Conservation (phyloP, 1,140 invertebrate species). For the Papilio machaon region DNA sequence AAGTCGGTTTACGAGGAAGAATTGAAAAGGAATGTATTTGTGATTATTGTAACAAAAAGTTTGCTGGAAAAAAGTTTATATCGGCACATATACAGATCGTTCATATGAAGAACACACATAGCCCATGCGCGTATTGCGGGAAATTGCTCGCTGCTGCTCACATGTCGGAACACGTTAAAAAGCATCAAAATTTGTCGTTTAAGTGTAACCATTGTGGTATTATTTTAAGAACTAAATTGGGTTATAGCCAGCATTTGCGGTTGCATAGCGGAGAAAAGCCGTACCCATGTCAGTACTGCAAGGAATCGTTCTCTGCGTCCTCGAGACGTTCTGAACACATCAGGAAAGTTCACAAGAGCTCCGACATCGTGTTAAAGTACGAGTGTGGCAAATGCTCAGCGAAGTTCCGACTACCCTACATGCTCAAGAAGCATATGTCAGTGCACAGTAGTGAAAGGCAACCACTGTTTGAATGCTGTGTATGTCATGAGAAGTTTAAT, state of each 20-base stretch:
- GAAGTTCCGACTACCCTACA: constrained; percentile 59
- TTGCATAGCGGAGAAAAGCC: constrained; percentile 69
- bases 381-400: constrained; percentile 63
- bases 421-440: constrained; percentile 60
- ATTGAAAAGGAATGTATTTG: constrained; percentile 60
- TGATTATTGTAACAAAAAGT: constrained; percentile 68
- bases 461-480: constrained; percentile 52
- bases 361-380: constrained; percentile 56
- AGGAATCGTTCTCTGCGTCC: constrained; percentile 65
- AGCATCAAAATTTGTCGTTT: constrained; percentile 52
- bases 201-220: constrained; percentile 65
- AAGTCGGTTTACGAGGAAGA: constrained; percentile 63
- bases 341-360: constrained; percentile 55
- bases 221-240: constrained; percentile 58
- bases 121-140: constrained; percentile 66
- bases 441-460: constrained; percentile 52
- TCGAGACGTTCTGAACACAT: constrained; percentile 70
- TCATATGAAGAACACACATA: constrained; percentile 68
- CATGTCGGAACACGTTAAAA: constrained; percentile 67
- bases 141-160: constrained; percentile 65
- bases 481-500: constrained; percentile 61
- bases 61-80: constrained; percentile 62
- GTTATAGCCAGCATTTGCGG: constrained; percentile 64
- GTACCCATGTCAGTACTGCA: constrained; percentile 63
- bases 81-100: constrained; percentile 70